Percentiles rank a stretch among this genome's conserved stretches.
phyloP scores from a whole-genome alignment of 2,888 invertebrate species.

The Axea sp. region DNA sequence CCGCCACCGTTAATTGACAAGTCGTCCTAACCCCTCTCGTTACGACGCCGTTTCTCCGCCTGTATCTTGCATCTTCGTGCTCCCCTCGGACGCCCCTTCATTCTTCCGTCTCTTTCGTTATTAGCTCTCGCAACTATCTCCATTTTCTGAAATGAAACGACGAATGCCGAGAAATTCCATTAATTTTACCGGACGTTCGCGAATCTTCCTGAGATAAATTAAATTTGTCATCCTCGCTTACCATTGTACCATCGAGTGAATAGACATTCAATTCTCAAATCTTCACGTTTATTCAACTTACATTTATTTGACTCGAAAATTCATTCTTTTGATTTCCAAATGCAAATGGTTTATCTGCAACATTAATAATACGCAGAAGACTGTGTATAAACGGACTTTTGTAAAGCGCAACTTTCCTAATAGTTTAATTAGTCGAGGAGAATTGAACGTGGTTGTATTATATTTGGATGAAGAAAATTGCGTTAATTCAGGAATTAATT shows the following conservation, averaged over 20 bases:
- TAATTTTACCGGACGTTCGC: constrained; percentile 63
- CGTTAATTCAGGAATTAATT: too few species aligned
- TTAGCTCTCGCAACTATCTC: constrained; percentile 49
- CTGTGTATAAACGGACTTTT: too few species aligned
- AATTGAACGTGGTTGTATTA: too few species aligned
- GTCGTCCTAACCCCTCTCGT: constrained; percentile 64
- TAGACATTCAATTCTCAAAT: constrained; percentile 50
- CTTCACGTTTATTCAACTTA: constrained; percentile 39
- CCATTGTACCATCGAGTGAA: constrained; percentile 51
- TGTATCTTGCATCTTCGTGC: constrained; percentile 58
- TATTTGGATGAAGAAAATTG: too few species aligned
- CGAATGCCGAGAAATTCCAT: constrained; percentile 64
- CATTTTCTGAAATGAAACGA: constrained; percentile 46
- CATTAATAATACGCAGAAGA: too few species aligned
- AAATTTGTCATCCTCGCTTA: constrained; percentile 56
- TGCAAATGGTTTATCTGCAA: too few species aligned
- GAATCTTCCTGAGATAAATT: constrained; percentile 56
- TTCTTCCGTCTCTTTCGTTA: constrained; percentile 49
- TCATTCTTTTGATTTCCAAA: background rate
- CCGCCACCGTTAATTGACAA: constrained; percentile 74
- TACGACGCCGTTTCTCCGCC: constrained; percentile 51
- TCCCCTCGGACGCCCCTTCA: constrained; percentile 22
- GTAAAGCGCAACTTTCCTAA: too few species aligned
- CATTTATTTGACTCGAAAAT: constrained; percentile 3
- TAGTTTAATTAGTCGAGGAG: too few species aligned